Evolutionary conservation across 2,113 vertebrate species (phyloP).

Genomic region (Salvator merianae): DNA sequence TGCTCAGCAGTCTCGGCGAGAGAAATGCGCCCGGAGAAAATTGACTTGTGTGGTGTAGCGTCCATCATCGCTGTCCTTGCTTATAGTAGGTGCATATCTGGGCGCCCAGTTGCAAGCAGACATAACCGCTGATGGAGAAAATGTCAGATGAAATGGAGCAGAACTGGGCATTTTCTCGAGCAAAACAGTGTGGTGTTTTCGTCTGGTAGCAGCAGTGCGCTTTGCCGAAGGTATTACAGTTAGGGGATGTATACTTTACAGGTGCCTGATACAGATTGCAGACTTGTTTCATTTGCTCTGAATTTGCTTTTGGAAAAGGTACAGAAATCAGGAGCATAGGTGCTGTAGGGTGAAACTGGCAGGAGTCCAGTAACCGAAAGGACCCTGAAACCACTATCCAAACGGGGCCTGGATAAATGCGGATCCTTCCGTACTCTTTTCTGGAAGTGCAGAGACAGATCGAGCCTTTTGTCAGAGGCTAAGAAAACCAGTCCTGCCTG

Average conservation of each 20-base stretch:
- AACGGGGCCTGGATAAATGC: not conserved
- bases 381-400: no score
- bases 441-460: constrained; percentile 15
- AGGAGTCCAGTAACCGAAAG: no score
- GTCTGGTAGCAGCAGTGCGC: no score
- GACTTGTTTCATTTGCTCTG: constrained; percentile 20
- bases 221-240: not conserved
- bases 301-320: not conserved
- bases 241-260: not conserved
- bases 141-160: not conserved
- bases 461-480: not conserved
- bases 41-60: not conserved
- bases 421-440: constrained; percentile 24
- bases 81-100: not conserved
- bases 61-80: not conserved
- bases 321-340: not conserved
- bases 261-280: not conserved
- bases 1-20: not conserved
- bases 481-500: not conserved
- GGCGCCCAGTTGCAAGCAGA: not conserved
- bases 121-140: not conserved
- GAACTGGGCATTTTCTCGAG: not conserved
- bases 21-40: not conserved
- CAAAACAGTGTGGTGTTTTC: not conserved
- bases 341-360: no score